Base-by-base conservation (phyloP, 2,113 vertebrate genomes). In the Aldabrachelys gigantea region DNA sequence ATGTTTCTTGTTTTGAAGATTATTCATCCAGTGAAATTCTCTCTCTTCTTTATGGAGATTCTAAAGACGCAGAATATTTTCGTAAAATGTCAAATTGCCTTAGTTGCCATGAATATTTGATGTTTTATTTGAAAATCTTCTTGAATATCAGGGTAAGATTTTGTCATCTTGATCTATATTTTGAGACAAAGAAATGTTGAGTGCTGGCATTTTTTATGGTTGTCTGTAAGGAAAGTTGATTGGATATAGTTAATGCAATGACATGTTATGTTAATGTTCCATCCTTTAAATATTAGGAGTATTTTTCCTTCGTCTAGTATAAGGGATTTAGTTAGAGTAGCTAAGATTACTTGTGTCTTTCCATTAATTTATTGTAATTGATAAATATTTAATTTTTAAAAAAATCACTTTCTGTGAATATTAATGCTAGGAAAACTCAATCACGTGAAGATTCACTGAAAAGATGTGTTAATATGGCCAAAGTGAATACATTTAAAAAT, bases 171-270 rank as follows among this genome's bases (percentile, higher is more conserved):
- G 54, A 16, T 85, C 86, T 93, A 49, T 83, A 56, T 29, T 89
- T 93, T 81, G n/a, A 79, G 91, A 85, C 69, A 0, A 85, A 50
- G 53, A 78, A 87, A 69, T 85, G 41, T 49, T 80, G 50, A 80
- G 49, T 91, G 41, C n/a, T 92, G 79, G 27, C 14, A 87, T 90
- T 85, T 27, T 79, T 90, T n/a, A 84, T 92, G 79, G 22, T 35
- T 92, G 31, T 65, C 88, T 65, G 38, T 88, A 91, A 91, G 47
- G 80, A 95, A 89, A 90, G 54, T 10, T 65, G 50, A 92, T 47
- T 75, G 87, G 22, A n/a, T 93, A 29, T 87, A 95, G 91, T 92
- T 91, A 88, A 91, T 92, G 54, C 41, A 44, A 92, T 91, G 27
- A 79, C 22, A 87, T 31, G 6, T 25, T 91, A 83, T 47, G 91